Evolutionary conservation across 2,888 invertebrate species (phyloP).

Genomic region (Hyppa rectilinea): DNA sequence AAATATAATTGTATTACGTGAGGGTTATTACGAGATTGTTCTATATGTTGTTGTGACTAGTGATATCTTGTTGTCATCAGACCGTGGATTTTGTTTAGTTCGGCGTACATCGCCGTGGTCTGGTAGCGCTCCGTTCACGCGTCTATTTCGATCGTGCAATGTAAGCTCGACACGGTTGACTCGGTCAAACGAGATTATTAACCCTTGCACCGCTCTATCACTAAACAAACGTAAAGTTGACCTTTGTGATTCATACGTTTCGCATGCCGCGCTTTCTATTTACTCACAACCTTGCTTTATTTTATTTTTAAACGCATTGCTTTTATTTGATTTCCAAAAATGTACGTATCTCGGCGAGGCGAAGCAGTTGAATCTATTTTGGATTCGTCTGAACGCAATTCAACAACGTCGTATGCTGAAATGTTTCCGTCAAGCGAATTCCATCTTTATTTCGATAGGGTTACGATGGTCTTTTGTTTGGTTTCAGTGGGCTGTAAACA

Average conservation of each 20-base stretch:
- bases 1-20: slow-evolving; percentile 66
- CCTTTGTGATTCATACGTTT: slow-evolving; percentile 73
- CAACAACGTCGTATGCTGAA: slow-evolving; percentile 81
- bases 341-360: slow-evolving; percentile 87
- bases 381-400: slow-evolving; percentile 76
- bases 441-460: slow-evolving; percentile 72
- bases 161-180: slow-evolving; percentile 56
- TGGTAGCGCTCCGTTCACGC: slow-evolving; percentile 33
- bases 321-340: slow-evolving; percentile 90
- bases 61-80: slow-evolving; percentile 45
- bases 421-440: slow-evolving; percentile 73
- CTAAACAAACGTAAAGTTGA: slow-evolving; percentile 73
- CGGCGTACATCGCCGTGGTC: slow-evolving; percentile 35
- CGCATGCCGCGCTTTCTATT: slow-evolving; percentile 76
- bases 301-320: slow-evolving; percentile 82
- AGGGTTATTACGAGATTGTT: slow-evolving; percentile 51
- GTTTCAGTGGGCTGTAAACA: slow-evolving; percentile 60
- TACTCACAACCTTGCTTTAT: slow-evolving; percentile 81
- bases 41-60: slow-evolving; percentile 60
- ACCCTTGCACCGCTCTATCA: slow-evolving; percentile 61
- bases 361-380: slow-evolving; percentile 86
- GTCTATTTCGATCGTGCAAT: slow-evolving; percentile 60
- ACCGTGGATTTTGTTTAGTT: slow-evolving; percentile 39
- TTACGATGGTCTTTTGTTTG: slow-evolving; percentile 71
- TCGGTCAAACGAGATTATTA: slow-evolving; percentile 62